Conservation (phyloP, 2,888 invertebrate genomes). For the Napeogenes inachia region DNA sequence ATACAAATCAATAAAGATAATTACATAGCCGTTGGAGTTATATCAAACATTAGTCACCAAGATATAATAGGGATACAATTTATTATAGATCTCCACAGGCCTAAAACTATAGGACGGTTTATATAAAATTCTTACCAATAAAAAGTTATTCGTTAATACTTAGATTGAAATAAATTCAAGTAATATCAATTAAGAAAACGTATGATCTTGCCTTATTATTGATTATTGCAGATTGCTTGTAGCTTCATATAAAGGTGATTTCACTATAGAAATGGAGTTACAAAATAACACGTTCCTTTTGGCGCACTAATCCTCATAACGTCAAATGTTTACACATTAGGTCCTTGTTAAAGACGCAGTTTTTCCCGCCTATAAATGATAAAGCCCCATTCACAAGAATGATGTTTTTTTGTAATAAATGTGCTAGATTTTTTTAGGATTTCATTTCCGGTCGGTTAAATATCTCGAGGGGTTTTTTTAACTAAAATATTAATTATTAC, state of each 20-base stretch:
- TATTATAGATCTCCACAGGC: no score
- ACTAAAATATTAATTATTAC: no score
- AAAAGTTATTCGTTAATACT: no score
- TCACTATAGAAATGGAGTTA: conserved; percentile 1
- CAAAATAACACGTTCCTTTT: background rate
- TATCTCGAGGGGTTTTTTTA: no score
- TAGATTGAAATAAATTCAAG: background rate
- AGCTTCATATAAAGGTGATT: conserved; percentile 12
- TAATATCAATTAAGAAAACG: background rate
- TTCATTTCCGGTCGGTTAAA: background rate
- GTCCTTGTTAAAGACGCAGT: conserved; percentile 5
- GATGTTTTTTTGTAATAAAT: no score
- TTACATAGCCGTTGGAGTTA: no score
- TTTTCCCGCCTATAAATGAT: background rate
- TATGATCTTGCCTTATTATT: conserved; percentile 25
- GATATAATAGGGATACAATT: no score
- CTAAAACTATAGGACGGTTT: no score
- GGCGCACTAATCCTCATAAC: background rate
- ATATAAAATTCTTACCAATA: no score
- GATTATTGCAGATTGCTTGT: conserved; percentile 32
- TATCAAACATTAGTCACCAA: no score
- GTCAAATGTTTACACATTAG: background rate
- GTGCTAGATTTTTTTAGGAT: background rate
- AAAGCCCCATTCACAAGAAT: no score
- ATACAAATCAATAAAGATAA: background rate